Percentiles rank a stretch among this genome's conserved stretches.
phyloP scores from a whole-genome alignment of 2,888 invertebrate species.

The Electrophaes corylata region DNA sequence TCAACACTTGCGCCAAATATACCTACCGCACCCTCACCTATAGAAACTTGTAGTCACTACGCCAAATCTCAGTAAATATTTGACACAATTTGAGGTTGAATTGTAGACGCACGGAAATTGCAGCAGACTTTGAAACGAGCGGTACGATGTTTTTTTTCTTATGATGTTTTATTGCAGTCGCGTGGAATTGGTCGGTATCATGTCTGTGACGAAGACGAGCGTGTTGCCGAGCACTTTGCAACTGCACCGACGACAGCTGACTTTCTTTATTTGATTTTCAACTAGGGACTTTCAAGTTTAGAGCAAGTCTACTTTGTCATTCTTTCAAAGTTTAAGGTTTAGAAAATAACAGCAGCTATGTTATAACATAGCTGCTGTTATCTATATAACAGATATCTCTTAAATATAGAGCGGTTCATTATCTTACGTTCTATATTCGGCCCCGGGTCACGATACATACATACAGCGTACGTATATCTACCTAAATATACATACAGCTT shows the following conservation, averaged over 20 bases:
- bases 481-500: constrained; percentile 16
- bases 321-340: constrained; percentile 28
- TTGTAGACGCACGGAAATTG: constrained; percentile 41
- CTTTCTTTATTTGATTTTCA: constrained; percentile 75
- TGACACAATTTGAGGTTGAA: constrained; percentile 42
- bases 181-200: constrained; percentile 57
- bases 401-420: not conserved
- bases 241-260: constrained; percentile 72
- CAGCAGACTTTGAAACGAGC: constrained; percentile 36
- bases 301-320: constrained; percentile 53
- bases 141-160: constrained; percentile 44
- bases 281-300: constrained; percentile 63
- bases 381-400: not conserved
- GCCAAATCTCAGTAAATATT: constrained; percentile 53
- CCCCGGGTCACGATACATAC: not conserved
- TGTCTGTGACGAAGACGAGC: constrained; percentile 66
- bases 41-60: constrained; percentile 52
- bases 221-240: constrained; percentile 58
- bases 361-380: too few species aligned
- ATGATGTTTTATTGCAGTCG: constrained; percentile 51
- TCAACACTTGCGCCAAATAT: constrained; percentile 64
- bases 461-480: too few species aligned
- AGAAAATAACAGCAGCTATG: not conserved
- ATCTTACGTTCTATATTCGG: not conserved
- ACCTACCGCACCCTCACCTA: constrained; percentile 50